Evolutionary conservation across 1,140 invertebrate species (phyloP), one percentile per base, ranked within the genome.

Genomic region (Temnothorax curvispinosus): DNA sequence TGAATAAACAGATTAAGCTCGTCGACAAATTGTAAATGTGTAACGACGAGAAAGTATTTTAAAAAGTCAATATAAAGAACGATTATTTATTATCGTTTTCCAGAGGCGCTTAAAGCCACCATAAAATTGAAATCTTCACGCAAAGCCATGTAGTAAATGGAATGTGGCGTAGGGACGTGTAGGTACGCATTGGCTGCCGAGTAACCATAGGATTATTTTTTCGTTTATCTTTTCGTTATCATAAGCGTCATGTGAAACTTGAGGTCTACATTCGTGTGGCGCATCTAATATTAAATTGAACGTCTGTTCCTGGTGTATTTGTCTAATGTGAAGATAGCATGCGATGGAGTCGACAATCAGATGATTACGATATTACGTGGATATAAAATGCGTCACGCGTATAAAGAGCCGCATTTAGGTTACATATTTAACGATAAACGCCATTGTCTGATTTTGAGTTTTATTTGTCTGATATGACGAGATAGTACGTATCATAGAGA

Each of bases 41-140:
- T 13, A 11, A 0, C n/a, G 38, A 67, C 47, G n/a, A 54, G 62
- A 27, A 80, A 38, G 56, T 27, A 38, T 35, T 44, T 62, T 5
- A 58, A 18, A 32, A 77, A 52, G n/a, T 41, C n/a, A 52, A 7
- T 27, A 4, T 18, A 18, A 52, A 54, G 58, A 64, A 62, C 58
- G 27, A 44, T 11, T 18, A 8, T 75, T 74, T 84, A 21, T 75
- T 84, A 15, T n/a, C n/a, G n/a, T n/a, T n/a, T n/a, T n/a, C n/a
- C 41, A 44, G 21, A n/a, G 27, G 41, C 18, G 41, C 18, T 82
- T 82, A 60, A n/a, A 56, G 54, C 13, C 8, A 50, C 13, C 69
- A 47, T 84, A 84, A 84, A 84, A 75, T 74, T 84, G 80, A 84
- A 60, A 58, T 75, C 27, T 60, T 84, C 54, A 56, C 18, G 41